phyloP scores from a whole-genome alignment of 2,888 invertebrate genomes.

The Tinea trinotella region DNA sequence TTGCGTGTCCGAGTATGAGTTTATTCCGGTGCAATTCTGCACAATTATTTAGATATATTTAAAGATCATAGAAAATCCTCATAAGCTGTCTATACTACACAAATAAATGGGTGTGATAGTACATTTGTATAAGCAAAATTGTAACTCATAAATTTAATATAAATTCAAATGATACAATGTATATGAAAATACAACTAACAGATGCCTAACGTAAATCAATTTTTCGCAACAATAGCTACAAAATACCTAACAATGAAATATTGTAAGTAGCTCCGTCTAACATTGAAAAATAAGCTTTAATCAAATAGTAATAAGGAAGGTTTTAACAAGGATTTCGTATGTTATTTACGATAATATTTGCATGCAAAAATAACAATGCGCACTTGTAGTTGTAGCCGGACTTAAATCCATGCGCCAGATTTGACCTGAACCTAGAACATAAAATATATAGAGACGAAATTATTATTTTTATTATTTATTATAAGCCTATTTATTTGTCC shows the following conservation, averaged over 20 bases:
- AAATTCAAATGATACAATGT: background rate
- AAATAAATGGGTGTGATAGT: too few relatives aligned
- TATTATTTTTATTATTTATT: background rate
- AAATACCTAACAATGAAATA: background rate
- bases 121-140: background rate
- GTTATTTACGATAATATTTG: conserved; percentile 16
- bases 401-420: conserved; percentile 58
- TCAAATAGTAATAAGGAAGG: background rate
- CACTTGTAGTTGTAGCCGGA: conserved; percentile 54
- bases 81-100: too few relatives aligned
- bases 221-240: conserved; percentile 61
- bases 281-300: background rate
- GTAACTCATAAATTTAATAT: background rate
- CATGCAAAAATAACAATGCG: conserved; percentile 42
- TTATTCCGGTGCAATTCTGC: too few relatives aligned
- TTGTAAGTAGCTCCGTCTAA: background rate
- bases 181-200: conserved; percentile 34
- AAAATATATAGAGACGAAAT: background rate
- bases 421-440: conserved; percentile 35
- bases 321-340: conserved; percentile 24
- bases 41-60: too few relatives aligned
- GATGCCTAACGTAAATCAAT: conserved; percentile 67
- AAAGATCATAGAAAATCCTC: too few relatives aligned
- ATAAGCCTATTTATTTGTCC: too few relatives aligned
- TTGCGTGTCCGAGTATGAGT: too few relatives aligned